Evolutionary conservation across 1,140 invertebrate genomes (phyloP).

Genomic region (Pseudachorutes palmiensis): DNA sequence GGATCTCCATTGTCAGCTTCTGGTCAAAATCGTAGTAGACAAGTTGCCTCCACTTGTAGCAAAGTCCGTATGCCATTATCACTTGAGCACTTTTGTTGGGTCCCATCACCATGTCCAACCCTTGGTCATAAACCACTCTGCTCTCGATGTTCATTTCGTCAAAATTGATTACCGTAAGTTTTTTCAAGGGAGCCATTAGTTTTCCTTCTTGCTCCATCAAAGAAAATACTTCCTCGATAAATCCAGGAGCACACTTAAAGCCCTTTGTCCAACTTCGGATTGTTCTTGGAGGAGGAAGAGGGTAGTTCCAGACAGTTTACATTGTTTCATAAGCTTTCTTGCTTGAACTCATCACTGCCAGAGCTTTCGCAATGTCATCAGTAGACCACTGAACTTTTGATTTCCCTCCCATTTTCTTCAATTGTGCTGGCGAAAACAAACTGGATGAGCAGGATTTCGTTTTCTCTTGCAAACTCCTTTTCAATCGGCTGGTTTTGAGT

Average conservation of each 20-base stretch:
- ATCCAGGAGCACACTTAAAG: background rate
- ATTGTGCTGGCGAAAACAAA: too few relatives aligned
- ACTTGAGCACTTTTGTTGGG: slow-evolving; percentile 18
- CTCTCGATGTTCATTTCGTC: background rate
- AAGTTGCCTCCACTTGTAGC: slow-evolving; percentile 27
- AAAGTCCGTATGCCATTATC: slow-evolving; percentile 25
- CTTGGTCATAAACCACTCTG: background rate
- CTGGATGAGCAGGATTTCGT: too few relatives aligned
- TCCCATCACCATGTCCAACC: background rate
- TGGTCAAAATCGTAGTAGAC: slow-evolving; percentile 30
- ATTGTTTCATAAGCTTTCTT: slow-evolving; percentile 8
- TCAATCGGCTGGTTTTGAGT: too few relatives aligned
- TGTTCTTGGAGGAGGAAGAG: background rate
- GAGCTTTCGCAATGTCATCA: slow-evolving; percentile 5
- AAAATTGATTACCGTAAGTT: background rate
- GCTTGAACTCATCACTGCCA: background rate
- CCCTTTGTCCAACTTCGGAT: background rate
- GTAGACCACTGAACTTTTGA: background rate
- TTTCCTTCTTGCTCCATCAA: background rate
- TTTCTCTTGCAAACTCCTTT: too few relatives aligned
- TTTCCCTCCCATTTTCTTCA: too few relatives aligned
- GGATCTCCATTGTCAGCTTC: slow-evolving; percentile 9
- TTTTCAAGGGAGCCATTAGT: background rate
- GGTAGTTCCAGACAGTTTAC: background rate
- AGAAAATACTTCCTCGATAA: background rate